Evolutionary conservation across 2,113 vertebrate species (phyloP), one percentile per base, ranked within the genome.

Genomic region (Notothenia rossii): DNA sequence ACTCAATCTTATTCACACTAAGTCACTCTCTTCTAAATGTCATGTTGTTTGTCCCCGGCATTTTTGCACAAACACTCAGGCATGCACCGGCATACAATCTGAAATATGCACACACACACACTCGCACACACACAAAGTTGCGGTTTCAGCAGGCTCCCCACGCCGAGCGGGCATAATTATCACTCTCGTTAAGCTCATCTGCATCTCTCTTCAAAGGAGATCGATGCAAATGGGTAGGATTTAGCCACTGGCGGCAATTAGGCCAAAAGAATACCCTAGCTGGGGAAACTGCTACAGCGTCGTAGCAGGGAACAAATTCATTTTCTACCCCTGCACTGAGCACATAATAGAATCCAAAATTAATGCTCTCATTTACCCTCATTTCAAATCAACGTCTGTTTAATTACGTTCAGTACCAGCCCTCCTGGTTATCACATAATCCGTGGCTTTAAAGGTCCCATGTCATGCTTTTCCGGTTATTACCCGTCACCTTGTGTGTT

Each of bases 121-220:
- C 72, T 60, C 53, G 55, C 29, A 48, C 33, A 60, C 48, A 81
- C 20, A 54, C 33, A 71, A 64, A 75, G 68, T 51, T 84, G 77
- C 61, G 13, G 63, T 83, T 88, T 49, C 83, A 89, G 88, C 86
- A 85, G 82, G 77, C 83, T 77, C 88, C 84, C 86, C 88, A 79
- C 14, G 9, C 77, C 3, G 71, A 72, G 86, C 51, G 54, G 83
- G 86, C 79, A 83, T 94, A 93, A 95, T 94, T 95, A 95, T 89
- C 89, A 83, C 82, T 90, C 92, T 95, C 88, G 88, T 95, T 95
- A 95, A 90, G 65, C 92, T 94, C 93, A 94, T 96, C 92, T 95
- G 91, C 93, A 94, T 94, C 81, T 81, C 84, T 92, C 92, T 94
- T 94, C 93, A 95, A 95, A 93, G 93, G 77, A 83, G 92, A 94